Evolutionary conservation across 2,888 invertebrate species (phyloP), one percentile per base, ranked within the genome.

Genomic region (Hirtodrosophila duncani): DNA sequence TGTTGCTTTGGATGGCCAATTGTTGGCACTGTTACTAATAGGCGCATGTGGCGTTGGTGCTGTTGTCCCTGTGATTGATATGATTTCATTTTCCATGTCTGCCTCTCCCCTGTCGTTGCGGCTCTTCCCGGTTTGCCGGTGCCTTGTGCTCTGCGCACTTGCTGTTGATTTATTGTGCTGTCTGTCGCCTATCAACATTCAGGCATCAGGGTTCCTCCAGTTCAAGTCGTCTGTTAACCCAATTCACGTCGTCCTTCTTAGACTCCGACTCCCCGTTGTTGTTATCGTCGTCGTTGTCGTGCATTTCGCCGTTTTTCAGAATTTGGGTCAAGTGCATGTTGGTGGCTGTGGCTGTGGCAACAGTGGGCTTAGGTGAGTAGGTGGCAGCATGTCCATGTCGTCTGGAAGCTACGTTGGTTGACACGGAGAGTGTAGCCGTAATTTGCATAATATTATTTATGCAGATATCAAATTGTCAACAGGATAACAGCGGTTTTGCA

Each of bases 241-340:
- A 72, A 74, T 71, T 71, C 82, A 30, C 45, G 39, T 57, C 41
- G 31, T 16, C 49, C 33, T 42, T 33, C 23, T 23, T 21, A 14
- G 34, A 27, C 20, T 41, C 43, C 20, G 30, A 17, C 7, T 20
- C 9, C 23, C 29, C 44, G 38, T 11, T 21, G 30, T 38, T 24
- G 30, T 23, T 26, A 43, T 49, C 37, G 30, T 50, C 43, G 55
- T 45, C 37, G 56, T 36, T 51, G 65, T 78, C 74, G 59, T 77
- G 64, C 57, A 52, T 60, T 64, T 80, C 53, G 65, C 78, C 62
- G 52, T 45, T 61, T 56, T 60, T 66, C 41, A 43, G 62, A 59
- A 75, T 82, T 72, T 75, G 46, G 75, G 75, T 75, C 75, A 75
- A 75, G 75, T 75, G 75, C 75, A 80, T 65, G 58, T 50, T 30